phyloP scores from a whole-genome alignment of 2,797 vertebrate species.

The Phylloscopus collybita region DNA sequence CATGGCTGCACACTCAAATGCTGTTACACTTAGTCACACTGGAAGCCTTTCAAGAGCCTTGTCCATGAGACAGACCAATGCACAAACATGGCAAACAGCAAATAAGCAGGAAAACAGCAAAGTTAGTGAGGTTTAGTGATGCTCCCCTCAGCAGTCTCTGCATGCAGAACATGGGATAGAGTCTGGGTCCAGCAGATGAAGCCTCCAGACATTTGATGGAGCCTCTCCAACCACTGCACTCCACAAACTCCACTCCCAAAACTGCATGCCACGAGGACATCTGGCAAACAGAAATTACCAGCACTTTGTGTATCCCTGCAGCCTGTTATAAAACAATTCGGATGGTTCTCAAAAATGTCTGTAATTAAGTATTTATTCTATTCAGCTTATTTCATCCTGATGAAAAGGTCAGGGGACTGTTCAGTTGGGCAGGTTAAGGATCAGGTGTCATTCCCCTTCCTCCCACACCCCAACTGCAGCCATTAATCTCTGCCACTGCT shows the following conservation, averaged over 20 bases:
- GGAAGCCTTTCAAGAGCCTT: background rate
- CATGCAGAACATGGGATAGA: background rate
- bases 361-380: conserved; percentile 9
- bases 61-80: background rate
- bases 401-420: background rate
- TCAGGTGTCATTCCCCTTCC: rapidly evolving
- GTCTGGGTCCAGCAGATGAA: background rate
- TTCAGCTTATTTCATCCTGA: background rate
- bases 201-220: background rate
- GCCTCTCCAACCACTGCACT: background rate
- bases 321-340: conserved; percentile 68
- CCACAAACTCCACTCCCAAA: background rate
- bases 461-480: background rate
- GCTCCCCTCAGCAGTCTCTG: background rate
- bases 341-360: conserved; percentile 32
- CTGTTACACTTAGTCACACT: background rate
- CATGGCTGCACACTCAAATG: background rate
- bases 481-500: rapidly evolving
- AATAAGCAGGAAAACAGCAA: background rate
- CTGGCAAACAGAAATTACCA: conserved; percentile 36
- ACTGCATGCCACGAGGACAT: background rate
- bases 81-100: background rate
- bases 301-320: conserved; percentile 64
- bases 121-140: background rate
- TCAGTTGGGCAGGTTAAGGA: background rate